Evolutionary conservation across 2,113 vertebrate species (phyloP).

Genomic region (Morone chrysops): DNA sequence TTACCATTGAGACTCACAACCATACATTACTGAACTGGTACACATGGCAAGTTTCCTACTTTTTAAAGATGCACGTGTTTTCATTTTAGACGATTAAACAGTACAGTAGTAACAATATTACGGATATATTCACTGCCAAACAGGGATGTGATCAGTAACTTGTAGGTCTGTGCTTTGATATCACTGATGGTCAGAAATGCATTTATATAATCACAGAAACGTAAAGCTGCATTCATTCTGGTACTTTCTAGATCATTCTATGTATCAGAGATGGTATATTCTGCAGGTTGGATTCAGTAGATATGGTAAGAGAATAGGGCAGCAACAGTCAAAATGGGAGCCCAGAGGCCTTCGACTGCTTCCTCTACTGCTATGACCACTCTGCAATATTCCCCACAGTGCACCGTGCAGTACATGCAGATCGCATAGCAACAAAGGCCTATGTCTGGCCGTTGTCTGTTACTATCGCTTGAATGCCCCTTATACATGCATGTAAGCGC

Average conservation of each 20-base stretch:
- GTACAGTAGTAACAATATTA: neutral
- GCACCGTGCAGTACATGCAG: slow-evolving; percentile 47
- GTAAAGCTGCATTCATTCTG: neutral
- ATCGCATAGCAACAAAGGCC: slow-evolving; percentile 75
- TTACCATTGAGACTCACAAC: neutral
- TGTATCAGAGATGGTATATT: neutral
- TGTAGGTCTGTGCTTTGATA: neutral
- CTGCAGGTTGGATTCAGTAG: neutral
- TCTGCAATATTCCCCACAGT: slow-evolving; percentile 45
- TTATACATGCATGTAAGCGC: slow-evolving; percentile 58
- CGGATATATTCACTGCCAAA: neutral
- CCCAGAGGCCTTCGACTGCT: slow-evolving; percentile 46
- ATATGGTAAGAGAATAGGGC: neutral
- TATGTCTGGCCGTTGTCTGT: slow-evolving; percentile 67
- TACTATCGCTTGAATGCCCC: slow-evolving; percentile 67
- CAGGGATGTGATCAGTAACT: slow-evolving; percentile 1
- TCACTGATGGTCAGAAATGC: neutral
- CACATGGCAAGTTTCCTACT: neutral
- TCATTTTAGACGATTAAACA: slow-evolving; percentile 3
- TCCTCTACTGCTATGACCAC: slow-evolving; percentile 14
- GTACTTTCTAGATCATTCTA: neutral
- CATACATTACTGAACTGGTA: neutral
- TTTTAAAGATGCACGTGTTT: neutral
- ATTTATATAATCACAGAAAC: neutral
- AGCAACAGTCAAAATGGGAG: slow-evolving; percentile 2